These are phyloP conservation scores for Molanna angustata DNA, from an alignment of 2,888 invertebrate species.

Conservation along the genomic window DNA sequence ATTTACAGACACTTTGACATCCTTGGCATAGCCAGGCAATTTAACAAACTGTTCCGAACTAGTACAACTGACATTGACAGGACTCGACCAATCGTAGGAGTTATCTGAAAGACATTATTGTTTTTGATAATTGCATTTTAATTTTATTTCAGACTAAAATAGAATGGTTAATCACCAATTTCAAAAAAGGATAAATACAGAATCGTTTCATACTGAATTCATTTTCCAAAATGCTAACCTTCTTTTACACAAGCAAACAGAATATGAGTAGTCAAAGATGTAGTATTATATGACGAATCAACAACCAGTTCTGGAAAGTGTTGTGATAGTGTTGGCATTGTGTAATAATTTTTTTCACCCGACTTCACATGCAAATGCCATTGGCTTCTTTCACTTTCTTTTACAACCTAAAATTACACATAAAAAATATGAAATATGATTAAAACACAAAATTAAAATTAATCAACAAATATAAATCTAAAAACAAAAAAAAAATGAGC, in stretches of 20 bases:
- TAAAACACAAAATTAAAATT: background rate
- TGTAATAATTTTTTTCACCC: constrained; percentile 61
- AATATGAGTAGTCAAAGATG: constrained; percentile 37
- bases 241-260: constrained; percentile 41
- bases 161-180: too few relatives aligned
- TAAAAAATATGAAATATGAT: background rate
- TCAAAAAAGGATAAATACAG: too few relatives aligned
- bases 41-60: constrained; percentile 32
- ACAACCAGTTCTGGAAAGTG: constrained; percentile 60
- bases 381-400: constrained; percentile 52
- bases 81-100: constrained; percentile 23
- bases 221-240: too few relatives aligned
- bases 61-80: constrained; percentile 23
- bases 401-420: constrained; percentile 35
- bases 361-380: constrained; percentile 64
- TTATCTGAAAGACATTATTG: too few relatives aligned
- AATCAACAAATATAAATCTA: too few relatives aligned
- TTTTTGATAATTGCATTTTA: too few relatives aligned
- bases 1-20: constrained; percentile 52
- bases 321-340: constrained; percentile 63
- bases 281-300: constrained; percentile 35
- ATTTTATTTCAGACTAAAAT: too few relatives aligned
- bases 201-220: too few relatives aligned
- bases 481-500: too few relatives aligned
- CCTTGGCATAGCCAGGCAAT: constrained; percentile 40